Evolutionary conservation across 2,888 invertebrate genomes (phyloP).

Genomic region (Sphaerophoria taeniata): DNA sequence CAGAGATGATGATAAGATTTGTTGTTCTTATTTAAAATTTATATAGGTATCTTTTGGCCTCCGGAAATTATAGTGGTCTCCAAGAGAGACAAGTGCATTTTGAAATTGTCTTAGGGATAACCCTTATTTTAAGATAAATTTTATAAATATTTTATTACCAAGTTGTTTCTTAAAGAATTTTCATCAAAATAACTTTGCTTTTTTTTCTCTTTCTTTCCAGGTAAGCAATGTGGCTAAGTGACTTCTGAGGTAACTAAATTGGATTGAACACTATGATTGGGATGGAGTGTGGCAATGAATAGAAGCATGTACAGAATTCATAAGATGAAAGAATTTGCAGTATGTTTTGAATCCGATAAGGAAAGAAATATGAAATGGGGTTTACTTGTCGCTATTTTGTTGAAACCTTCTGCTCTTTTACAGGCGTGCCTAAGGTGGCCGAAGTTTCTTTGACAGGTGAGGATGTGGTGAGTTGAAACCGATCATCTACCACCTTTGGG

Average conservation of each 20-base stretch:
- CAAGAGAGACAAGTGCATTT: conserved; percentile 31
- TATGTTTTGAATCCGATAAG: too few relatives aligned
- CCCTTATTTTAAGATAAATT: conserved; percentile 3
- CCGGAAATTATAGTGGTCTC: conserved; percentile 47
- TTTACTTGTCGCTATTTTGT: too few relatives aligned
- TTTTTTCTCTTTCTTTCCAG: conserved; percentile 43
- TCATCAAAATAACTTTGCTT: conserved; percentile 10
- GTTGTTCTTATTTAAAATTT: conserved; percentile 27
- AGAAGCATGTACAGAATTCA: too few relatives aligned
- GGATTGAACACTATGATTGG: too few relatives aligned
- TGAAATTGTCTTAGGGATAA: background rate
- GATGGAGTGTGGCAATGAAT: too few relatives aligned
- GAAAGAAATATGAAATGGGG: too few relatives aligned
- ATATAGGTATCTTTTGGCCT: conserved; percentile 30
- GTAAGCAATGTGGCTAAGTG: conserved; percentile 3
- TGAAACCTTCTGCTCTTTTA: too few relatives aligned
- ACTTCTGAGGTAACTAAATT: background rate
- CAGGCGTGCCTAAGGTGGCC: too few relatives aligned
- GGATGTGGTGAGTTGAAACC: too few relatives aligned
- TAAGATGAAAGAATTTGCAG: too few relatives aligned
- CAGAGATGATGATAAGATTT: conserved; percentile 31
- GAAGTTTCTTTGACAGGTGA: too few relatives aligned
- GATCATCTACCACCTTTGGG: too few relatives aligned
- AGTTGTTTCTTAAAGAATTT: conserved; percentile 17
- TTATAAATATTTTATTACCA: conserved; percentile 1